phyloP scores from a whole-genome alignment of 1,140 invertebrate species.

The Macrosteles quadrilineatus region DNA sequence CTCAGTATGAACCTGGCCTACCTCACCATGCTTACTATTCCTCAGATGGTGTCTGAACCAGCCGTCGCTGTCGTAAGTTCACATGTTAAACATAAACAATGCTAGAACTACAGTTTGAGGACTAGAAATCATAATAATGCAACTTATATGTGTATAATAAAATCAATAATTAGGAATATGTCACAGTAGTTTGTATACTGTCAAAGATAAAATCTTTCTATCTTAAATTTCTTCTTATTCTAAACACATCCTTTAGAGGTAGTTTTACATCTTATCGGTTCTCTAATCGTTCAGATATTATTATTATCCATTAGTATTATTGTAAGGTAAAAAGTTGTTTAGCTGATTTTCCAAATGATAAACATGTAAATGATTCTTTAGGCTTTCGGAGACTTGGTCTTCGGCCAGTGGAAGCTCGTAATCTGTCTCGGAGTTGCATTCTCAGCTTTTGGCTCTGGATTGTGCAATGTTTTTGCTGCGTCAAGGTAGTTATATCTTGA shows the following conservation, averaged over 20 bases:
- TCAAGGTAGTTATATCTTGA: conserved; percentile 54
- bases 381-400: conserved; percentile 61
- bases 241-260: too few species aligned
- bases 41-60: conserved; percentile 75
- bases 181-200: too few species aligned
- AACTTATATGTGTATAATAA: too few species aligned
- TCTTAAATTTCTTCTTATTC: too few species aligned
- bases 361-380: too few species aligned
- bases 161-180: too few species aligned
- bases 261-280: too few species aligned
- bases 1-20: conserved; percentile 89
- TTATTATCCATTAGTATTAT: too few species aligned
- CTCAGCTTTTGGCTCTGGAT: conserved; percentile 70
- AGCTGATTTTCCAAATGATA: too few species aligned
- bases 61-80: conserved; percentile 81
- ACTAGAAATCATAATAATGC: not conserved
- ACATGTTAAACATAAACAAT: conserved; percentile 9
- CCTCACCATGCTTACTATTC: conserved; percentile 76
- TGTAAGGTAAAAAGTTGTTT: too few species aligned
- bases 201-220: too few species aligned
- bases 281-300: too few species aligned
- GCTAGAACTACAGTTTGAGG: not conserved
- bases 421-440: conserved; percentile 72
- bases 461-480: conserved; percentile 71
- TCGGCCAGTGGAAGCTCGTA: conserved; percentile 58